Base-by-base conservation (phyloP, 2,888 invertebrate genomes). In the Apodemia mormo region DNA sequence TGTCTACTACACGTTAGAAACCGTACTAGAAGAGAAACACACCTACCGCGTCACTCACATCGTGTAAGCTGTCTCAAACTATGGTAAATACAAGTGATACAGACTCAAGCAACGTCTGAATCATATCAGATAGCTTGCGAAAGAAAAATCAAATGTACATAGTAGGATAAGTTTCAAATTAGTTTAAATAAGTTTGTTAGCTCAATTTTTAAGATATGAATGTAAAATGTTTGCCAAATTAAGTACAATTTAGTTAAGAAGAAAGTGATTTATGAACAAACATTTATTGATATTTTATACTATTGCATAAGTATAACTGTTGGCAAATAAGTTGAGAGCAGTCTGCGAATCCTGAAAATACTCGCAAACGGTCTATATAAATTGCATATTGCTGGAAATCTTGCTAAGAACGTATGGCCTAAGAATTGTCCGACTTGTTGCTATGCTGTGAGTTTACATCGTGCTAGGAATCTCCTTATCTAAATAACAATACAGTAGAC, bases 1-100 rank as follows among this genome's bases (percentile, higher is more conserved):
- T 82, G 95, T 97, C 29, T 94, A 95, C 77, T 92, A 95, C 76
- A 96, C 96, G 33, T 88, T 98, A 68, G 94, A 95, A 68, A 95
- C 94, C 0, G 92, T 96, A 66, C 82, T 96, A 30, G 90, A 93
- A 61, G 95, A 95, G 77, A 80, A 87, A 49, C 90, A 92, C 73
- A 84, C 90, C 29, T 93, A 93, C 70, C 85, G 92, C 56, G 82
- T 89, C 72, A 92, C 92, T 29, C 93, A 93, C n/a, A 77, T 80
- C 8, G 77, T 80, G n/a, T 79, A 76, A 70, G 52, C 64, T 61
- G 30, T 12, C 30, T 54, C 56, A 52, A 22, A n/a, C 14, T 67
- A 33, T 37, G 33, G 52, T 22, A 22, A 56, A 45, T 52, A n/a
- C 52, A 52, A 52, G n/a, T 52, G 52, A 49, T 40, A 68, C 40